Evolutionary conservation across 1,140 invertebrate species (phyloP).

Genomic region (Aculops lycopersici): DNA sequence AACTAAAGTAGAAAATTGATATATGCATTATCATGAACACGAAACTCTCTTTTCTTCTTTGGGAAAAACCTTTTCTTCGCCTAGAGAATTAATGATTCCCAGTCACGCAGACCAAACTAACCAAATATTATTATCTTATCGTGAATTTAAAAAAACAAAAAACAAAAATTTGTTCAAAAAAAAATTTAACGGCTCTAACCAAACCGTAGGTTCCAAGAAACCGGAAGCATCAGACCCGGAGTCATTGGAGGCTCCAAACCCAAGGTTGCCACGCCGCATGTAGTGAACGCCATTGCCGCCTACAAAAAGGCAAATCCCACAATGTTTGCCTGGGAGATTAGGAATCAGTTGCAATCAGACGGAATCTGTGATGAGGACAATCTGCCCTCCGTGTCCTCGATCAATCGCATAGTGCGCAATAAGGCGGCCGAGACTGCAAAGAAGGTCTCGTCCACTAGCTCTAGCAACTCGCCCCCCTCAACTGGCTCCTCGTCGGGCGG

Average conservation of each 20-base stretch:
- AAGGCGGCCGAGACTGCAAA: slow-evolving; percentile 84
- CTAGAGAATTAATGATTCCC: too few relatives aligned
- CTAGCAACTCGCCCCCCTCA: neutral
- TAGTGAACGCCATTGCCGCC: slow-evolving; percentile 85
- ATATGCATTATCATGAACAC: too few relatives aligned
- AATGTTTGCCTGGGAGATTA: slow-evolving; percentile 99
- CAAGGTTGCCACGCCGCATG: slow-evolving; percentile 89
- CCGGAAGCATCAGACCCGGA: slow-evolving; percentile 88
- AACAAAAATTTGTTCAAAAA: too few relatives aligned
- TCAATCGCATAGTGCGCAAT: slow-evolving; percentile 87
- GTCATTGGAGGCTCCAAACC: slow-evolving; percentile 97
- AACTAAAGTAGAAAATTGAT: too few relatives aligned
- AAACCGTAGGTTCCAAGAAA: slow-evolving; percentile 97
- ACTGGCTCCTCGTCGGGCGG: slow-evolving; percentile 23
- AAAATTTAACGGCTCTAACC: too few relatives aligned
- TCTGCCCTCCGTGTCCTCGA: slow-evolving; percentile 90
- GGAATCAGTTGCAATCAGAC: slow-evolving; percentile 75
- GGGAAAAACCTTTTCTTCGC: too few relatives aligned
- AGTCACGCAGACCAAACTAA: too few relatives aligned
- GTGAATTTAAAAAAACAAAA: too few relatives aligned
- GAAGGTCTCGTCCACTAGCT: slow-evolving; percentile 22
- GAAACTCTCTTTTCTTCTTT: too few relatives aligned
- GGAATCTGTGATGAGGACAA: slow-evolving; percentile 92
- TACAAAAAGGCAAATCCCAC: slow-evolving; percentile 97
- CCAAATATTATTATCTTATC: too few relatives aligned